Base-by-base conservation (phyloP, 2,797 vertebrate species). In the Hirundo rustica region DNA sequence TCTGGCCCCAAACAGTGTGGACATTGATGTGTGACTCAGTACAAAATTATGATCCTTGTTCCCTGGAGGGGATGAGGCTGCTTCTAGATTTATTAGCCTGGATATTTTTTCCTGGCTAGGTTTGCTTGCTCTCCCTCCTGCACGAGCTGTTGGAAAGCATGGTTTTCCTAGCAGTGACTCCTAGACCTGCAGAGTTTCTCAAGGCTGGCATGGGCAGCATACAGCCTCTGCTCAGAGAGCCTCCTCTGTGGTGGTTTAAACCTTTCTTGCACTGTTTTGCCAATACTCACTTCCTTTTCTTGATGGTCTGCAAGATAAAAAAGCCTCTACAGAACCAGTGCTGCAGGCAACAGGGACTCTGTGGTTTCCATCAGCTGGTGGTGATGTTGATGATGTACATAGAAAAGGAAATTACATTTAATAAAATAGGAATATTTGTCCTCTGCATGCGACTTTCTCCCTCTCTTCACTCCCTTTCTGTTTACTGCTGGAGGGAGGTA, bases 171-270 rank as follows among this genome's bases (percentile, higher is more conserved):
- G 38, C 44, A 62, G 47, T 3, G 7, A 15, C 23, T 32, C 55
- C 11, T 16, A 50, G 18, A 66, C 19, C n/a, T 38, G 47, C 42
- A 38, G 32, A 77, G 47, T n/a, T 72, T 83, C 23, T 60, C 44
- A 26, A 6, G 47, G 38, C 38, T 3, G 2, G 51, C 0, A 0
- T 23, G 30, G 47, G 30, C n/a, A 90, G 32, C 42, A 38, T 21
- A 21, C 18, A 80, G 2, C 10, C n/a, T 74, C 40, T 66, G 53
- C 53, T 66, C 21, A 2, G 27, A 70, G 47, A 45, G 14, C 30
- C 7, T 86, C 32, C 30, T 91, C 30, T 80, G 34, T 21, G 36
- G 9, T 68, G 30, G 13, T 8, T 58, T 47, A 66, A 86, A 76
- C 20, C 13, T 26, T 45, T 53, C 54, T 32, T 51, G 30, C 44